These are phyloP conservation scores for Lerema accius DNA, from an alignment of 1,140 invertebrate species.

Conservation along the genomic window DNA sequence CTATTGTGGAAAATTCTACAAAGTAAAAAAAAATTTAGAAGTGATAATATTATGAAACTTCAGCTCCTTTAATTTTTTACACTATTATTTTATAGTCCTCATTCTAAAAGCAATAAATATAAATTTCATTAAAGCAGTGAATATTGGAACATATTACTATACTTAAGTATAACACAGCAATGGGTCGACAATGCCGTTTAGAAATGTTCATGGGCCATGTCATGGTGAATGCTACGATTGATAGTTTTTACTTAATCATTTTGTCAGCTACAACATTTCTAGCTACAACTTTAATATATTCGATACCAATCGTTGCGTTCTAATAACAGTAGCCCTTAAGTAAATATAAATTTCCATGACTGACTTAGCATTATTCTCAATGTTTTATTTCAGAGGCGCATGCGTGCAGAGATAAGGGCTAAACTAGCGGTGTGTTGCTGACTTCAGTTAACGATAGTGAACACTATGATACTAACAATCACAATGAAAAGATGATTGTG, in stretches of 20 bases:
- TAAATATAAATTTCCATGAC: conserved; percentile 76
- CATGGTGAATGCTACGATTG: conserved; percentile 34
- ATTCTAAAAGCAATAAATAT: too few relatives aligned
- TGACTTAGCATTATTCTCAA: conserved; percentile 78
- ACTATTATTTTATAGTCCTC: too few relatives aligned
- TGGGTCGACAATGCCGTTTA: conserved; percentile 63
- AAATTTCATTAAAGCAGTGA: too few relatives aligned
- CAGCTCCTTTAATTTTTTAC: too few relatives aligned
- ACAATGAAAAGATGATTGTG: conserved; percentile 30
- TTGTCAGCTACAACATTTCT: neutral
- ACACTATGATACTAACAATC: conserved; percentile 36
- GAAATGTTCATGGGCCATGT: conserved; percentile 58
- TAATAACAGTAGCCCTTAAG: conserved; percentile 34
- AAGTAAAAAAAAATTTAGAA: too few relatives aligned
- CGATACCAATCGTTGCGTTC: conserved; percentile 48
- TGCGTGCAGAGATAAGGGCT: conserved; percentile 78
- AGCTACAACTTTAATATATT: too few relatives aligned
- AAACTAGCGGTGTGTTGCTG: conserved; percentile 78
- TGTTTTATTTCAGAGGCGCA: conserved; percentile 81
- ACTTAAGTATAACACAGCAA: conserved; percentile 50
- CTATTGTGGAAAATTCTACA: too few relatives aligned
- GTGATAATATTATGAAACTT: too few relatives aligned
- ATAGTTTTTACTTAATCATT: conserved; percentile 1
- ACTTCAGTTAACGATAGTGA: conserved; percentile 48
- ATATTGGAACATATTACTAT: conserved; percentile 64